A percentile compares a stretch with the other conserved stretches of the same genome.
Conservation (phyloP, 2,888 invertebrate species). For the Ctena decussata region DNA sequence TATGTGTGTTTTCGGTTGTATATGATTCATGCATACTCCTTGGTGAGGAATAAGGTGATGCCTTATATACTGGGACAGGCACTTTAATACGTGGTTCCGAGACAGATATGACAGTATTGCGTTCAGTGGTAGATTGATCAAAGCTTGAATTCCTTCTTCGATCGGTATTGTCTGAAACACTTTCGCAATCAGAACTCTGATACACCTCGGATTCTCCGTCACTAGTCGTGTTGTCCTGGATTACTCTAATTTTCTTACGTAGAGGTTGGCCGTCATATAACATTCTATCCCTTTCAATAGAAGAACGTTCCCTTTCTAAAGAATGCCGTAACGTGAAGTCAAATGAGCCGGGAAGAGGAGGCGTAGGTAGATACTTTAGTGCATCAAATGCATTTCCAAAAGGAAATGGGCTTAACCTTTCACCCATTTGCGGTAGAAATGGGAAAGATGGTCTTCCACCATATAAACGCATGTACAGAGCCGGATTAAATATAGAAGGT, state of each 20-base stretch:
- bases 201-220: constrained; percentile 63
- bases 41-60: neutral
- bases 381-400: constrained; percentile 60
- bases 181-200: constrained; percentile 65
- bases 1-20: neutral
- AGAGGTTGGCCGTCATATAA: constrained; percentile 44
- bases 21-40: neutral
- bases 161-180: constrained; percentile 52
- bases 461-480: constrained; percentile 76
- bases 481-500: constrained; percentile 65
- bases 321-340: constrained; percentile 18
- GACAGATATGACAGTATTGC: neutral
- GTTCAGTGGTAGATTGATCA: neutral
- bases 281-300: constrained; percentile 5
- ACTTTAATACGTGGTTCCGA: neutral
- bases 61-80: neutral
- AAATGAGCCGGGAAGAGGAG: constrained; percentile 24
- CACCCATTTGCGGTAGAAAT: constrained; percentile 73
- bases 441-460: constrained; percentile 74
- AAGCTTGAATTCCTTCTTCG: constrained; percentile 51
- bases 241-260: constrained; percentile 38
- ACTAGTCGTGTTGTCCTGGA: constrained; percentile 56
- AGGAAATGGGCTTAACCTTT: constrained; percentile 63
- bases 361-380: constrained; percentile 53
- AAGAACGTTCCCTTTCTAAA: neutral